phyloP scores from a whole-genome alignment of 1,140 invertebrate species.

The Drosophila nigrodunni region DNA sequence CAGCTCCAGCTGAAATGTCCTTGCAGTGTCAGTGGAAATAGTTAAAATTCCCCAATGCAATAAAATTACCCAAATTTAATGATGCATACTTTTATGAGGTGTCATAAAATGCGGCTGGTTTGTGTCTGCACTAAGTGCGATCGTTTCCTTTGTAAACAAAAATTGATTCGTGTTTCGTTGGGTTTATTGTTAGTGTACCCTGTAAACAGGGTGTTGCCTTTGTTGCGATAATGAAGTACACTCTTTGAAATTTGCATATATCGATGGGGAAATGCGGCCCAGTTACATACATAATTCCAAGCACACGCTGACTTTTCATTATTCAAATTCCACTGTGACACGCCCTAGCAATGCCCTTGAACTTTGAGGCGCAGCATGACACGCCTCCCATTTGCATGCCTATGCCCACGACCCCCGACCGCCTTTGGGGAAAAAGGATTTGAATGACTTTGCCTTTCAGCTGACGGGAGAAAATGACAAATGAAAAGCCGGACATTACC shows the following conservation, averaged over 20 bases:
- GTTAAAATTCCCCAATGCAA: neutral
- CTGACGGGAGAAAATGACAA: slow-evolving; percentile 18
- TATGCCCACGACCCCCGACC: neutral
- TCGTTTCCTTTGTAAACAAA: neutral
- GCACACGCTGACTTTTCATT: slow-evolving; percentile 44
- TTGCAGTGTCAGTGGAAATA: neutral
- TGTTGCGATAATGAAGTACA: neutral
- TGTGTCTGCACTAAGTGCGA: slow-evolving; percentile 2
- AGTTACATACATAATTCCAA: slow-evolving; percentile 5
- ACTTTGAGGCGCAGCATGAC: slow-evolving; percentile 61
- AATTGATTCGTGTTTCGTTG: neutral
- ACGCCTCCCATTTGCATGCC: slow-evolving; percentile 29
- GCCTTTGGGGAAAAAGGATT: neutral
- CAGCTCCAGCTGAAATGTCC: neutral
- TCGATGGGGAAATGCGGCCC: slow-evolving; percentile 6
- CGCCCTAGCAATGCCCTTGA: slow-evolving; percentile 56
- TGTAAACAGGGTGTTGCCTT: no score
- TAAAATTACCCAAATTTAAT: neutral
- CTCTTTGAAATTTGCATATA: slow-evolving; percentile 2
- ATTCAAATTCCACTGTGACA: slow-evolving; percentile 44
- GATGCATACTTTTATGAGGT: slow-evolving; percentile 67
- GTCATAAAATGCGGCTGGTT: slow-evolving; percentile 34
- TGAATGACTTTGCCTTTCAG: slow-evolving; percentile 13
- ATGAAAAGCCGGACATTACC: slow-evolving; percentile 32
- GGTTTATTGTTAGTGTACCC: neutral